Evolutionary conservation across 2,797 vertebrate species (phyloP).

Genomic region (Eulemur coronatus): DNA sequence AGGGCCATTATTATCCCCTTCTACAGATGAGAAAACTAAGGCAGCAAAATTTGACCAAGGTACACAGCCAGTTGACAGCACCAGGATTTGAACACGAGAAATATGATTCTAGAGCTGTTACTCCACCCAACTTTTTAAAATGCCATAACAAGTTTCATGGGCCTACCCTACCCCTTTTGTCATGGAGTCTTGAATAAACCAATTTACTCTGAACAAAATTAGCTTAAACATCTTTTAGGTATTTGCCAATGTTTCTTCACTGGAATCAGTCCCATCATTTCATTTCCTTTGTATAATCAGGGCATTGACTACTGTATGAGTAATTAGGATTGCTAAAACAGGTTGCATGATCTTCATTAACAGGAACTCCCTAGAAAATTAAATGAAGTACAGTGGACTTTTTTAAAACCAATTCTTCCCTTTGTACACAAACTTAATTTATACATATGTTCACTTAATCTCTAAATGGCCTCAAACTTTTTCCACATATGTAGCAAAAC

Average conservation of each 20-base stretch:
- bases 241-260: background rate
- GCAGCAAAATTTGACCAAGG: background rate
- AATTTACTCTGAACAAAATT: background rate
- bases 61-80: background rate
- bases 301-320: background rate
- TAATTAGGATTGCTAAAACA: background rate
- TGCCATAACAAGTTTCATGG: background rate
- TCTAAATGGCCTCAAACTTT: background rate
- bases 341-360: background rate
- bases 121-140: background rate
- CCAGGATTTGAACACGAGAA: background rate
- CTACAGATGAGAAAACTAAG: background rate
- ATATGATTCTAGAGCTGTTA: background rate
- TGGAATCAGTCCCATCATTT: background rate
- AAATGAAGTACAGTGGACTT: background rate
- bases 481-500: background rate
- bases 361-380: constrained; percentile 1
- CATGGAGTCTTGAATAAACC: background rate
- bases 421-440: constrained; percentile 9
- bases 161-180: background rate
- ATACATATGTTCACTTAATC: background rate
- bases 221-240: background rate
- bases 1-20: background rate
- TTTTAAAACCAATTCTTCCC: background rate
- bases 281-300: background rate